Evolutionary conservation across 2,888 invertebrate genomes (phyloP), one percentile per base, ranked within the genome.

Genomic region (Napeogenes sylphis): DNA sequence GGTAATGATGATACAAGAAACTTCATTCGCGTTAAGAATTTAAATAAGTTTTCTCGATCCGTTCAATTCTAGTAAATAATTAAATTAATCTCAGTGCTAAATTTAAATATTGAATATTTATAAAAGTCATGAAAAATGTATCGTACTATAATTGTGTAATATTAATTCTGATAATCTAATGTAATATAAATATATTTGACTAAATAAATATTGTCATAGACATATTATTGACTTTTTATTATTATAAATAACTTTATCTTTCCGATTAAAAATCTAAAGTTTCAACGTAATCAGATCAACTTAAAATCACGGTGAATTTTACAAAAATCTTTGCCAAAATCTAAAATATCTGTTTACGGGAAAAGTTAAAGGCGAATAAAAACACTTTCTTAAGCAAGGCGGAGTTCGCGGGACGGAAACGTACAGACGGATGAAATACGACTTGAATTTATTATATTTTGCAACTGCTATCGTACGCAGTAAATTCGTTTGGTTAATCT

Each of bases 381-480:
- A 65, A 62, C 54, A 65, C 57, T 65, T 56, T 47, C 61, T 61
- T 58, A 47, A 62, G 62, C 59, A 56, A 53, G 57, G 54, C 57
- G 59, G 57, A 62, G 59, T 58, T 58, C 45, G 56, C 47, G 30
- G 47, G 56, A 59, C 58, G 56, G 62, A 57, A 65, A 62, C 58
- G 56, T 59, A 56, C 59, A 46, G 54, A 57, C 54, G 32, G 38
- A 57, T 55, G 60, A 60, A 66, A 58, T 64, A 62, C 38, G 66
- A 35, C 56, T 61, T 46, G 61, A 55, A 67, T 67, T 67, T 67
- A 65, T 67, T 62, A 59, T 61, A 61, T 63, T 65, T 61, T 53
- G 60, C 59, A 58, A 62, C 53, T 32, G 62, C 35, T 63, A 63
- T 62, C 64, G 64, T 57, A 59, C 64, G 66, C 60, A 53, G 62